These are phyloP conservation scores for Callocephalon fimbriatum DNA, from an alignment of 2,113 vertebrate species.

Conservation along the genomic window DNA sequence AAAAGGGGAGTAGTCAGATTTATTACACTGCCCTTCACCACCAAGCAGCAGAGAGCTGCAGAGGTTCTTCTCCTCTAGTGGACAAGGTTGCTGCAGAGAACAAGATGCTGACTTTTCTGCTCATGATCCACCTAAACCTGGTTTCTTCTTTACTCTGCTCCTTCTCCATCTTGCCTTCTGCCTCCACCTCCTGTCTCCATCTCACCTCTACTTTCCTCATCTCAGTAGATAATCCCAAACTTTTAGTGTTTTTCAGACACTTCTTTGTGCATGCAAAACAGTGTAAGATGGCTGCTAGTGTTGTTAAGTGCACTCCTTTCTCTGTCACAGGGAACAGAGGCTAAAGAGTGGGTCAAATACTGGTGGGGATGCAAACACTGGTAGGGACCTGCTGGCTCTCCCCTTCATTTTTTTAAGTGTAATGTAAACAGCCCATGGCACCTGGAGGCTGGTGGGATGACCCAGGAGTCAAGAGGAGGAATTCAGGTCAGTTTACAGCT, in stretches of 20 bases:
- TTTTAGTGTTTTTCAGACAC: background rate
- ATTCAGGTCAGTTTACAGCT: constrained; percentile 55
- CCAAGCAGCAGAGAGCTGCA: background rate
- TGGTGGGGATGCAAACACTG: background rate
- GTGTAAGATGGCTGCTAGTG: background rate
- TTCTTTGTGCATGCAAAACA: background rate
- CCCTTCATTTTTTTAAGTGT: background rate
- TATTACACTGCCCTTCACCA: background rate
- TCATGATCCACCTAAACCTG: background rate
- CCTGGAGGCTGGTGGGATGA: constrained; percentile 35
- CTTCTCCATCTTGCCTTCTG: background rate
- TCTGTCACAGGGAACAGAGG: background rate
- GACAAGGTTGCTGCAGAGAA: background rate
- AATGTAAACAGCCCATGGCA: constrained; percentile 41
- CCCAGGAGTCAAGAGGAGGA: constrained; percentile 50
- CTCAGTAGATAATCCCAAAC: background rate
- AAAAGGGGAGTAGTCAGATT: background rate
- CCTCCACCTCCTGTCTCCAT: background rate
- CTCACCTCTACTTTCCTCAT: background rate
- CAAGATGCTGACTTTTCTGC: background rate
- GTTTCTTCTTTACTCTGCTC: background rate
- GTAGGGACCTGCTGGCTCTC: background rate
- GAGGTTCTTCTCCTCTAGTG: background rate
- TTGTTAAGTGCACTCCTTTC: background rate
- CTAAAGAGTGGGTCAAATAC: background rate